These are phyloP conservation scores for Eupithecia pulchellata DNA, from an alignment of 2,888 invertebrate genomes.

Conservation along the genomic window DNA sequence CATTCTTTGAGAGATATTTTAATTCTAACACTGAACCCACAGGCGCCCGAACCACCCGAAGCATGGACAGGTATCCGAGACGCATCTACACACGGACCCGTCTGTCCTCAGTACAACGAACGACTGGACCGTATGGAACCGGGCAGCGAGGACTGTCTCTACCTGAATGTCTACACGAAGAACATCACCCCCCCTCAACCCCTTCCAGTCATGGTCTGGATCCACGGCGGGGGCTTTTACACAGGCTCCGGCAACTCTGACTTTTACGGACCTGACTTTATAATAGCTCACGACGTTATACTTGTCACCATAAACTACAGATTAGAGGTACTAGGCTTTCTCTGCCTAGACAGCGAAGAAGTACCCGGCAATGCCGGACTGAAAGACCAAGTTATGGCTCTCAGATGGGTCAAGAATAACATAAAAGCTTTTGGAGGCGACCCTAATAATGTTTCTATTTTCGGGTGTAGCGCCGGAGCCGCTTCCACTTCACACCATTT, in stretches of 20 bases:
- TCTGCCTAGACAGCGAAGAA: slow-evolving; percentile 76
- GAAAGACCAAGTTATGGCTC: slow-evolving; percentile 81
- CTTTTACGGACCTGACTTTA: slow-evolving; percentile 79
- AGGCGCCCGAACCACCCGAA: slow-evolving; percentile 76
- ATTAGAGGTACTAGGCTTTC: slow-evolving; percentile 78
- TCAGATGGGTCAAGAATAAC: slow-evolving; percentile 78
- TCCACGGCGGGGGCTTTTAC: slow-evolving; percentile 81
- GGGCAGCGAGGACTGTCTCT: slow-evolving; percentile 88
- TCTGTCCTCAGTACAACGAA: slow-evolving; percentile 80
- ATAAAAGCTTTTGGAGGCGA: slow-evolving; percentile 76
- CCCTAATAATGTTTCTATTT: slow-evolving; percentile 72
- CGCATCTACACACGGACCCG: slow-evolving; percentile 71
- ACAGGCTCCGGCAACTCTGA: slow-evolving; percentile 81
- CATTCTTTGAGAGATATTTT: not conserved
- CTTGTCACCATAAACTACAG: slow-evolving; percentile 81
- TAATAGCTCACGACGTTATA: slow-evolving; percentile 72
- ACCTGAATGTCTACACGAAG: slow-evolving; percentile 88
- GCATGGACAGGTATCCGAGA: slow-evolving; percentile 72
- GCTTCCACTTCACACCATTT: slow-evolving; percentile 73
- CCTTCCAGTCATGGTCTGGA: slow-evolving; percentile 80
- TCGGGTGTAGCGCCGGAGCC: slow-evolving; percentile 80
- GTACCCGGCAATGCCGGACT: slow-evolving; percentile 81
- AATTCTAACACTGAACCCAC: slow-evolving; percentile 14
- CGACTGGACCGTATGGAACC: slow-evolving; percentile 77
- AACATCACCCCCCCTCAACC: slow-evolving; percentile 51